These are phyloP conservation scores for Drosophila aff. DNA, from an alignment of 1,140 invertebrate species.

Conservation along the genomic window DNA sequence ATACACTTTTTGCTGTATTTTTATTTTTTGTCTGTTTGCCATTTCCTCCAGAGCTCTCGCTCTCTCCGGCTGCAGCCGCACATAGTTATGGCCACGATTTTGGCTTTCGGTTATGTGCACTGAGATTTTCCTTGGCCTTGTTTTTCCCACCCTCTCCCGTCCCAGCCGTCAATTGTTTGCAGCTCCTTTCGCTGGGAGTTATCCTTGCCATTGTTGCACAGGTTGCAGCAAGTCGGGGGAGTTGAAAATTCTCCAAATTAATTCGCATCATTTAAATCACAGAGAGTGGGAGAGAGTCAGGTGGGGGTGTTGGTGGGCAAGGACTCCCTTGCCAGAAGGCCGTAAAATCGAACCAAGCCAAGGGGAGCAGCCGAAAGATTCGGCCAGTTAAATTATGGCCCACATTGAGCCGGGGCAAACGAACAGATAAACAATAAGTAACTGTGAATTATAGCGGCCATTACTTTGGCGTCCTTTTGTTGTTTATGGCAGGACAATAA, in stretches of 20 bases:
- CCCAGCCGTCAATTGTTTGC: conserved; percentile 23
- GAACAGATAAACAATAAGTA: conserved; percentile 83
- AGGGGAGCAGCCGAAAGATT: conserved; percentile 14
- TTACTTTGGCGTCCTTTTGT: conserved; percentile 67
- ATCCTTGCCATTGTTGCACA: conserved; percentile 34
- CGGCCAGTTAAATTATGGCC: conserved; percentile 69
- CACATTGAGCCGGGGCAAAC: conserved; percentile 76
- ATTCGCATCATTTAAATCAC: conserved; percentile 81
- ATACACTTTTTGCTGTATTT: conserved; percentile 44
- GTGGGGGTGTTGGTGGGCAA: not conserved
- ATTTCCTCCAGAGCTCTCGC: conserved; percentile 40
- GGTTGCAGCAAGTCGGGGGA: conserved; percentile 32
- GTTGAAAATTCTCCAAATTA: conserved; percentile 73
- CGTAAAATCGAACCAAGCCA: conserved; percentile 57
- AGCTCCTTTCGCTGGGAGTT: conserved; percentile 6
- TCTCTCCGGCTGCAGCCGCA: conserved; percentile 50
- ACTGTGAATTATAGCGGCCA: conserved; percentile 84
- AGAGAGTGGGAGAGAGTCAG: conserved; percentile 17
- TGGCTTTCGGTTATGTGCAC: conserved; percentile 73
- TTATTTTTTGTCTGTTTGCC: conserved; percentile 72
- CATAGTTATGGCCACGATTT: conserved; percentile 82
- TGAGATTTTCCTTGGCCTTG: conserved; percentile 65
- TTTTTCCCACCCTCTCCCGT: conserved; percentile 5
- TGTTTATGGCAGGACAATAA: conserved; percentile 81
- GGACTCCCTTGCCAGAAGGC: conserved; percentile 8